Conservation (phyloP, 2,797 vertebrate genomes). For the Petrocephalus sullivani region DNA sequence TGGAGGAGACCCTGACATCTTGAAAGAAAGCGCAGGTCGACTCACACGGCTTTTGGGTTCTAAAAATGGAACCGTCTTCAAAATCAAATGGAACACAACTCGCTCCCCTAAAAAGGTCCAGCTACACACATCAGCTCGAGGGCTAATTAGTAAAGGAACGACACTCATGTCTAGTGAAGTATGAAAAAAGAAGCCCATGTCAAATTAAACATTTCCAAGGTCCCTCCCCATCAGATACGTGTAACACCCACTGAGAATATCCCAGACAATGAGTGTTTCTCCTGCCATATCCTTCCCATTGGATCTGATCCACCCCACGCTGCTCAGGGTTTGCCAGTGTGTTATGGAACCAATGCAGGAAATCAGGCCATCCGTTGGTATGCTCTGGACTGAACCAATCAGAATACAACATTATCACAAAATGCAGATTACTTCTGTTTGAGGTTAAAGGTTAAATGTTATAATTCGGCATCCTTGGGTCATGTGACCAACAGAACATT, state of each 20-base stretch:
- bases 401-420: background rate
- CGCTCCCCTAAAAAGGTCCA: background rate
- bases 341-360: background rate
- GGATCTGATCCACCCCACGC: background rate
- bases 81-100: background rate
- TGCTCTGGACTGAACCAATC: background rate
- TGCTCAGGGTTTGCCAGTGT: background rate
- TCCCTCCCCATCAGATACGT: background rate
- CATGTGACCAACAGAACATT: background rate
- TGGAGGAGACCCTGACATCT: background rate
- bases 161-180: constrained; percentile 9
- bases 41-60: background rate
- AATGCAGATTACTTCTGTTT: background rate
- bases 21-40: background rate
- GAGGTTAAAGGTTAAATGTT: background rate
- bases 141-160: constrained; percentile 9
- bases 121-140: background rate
- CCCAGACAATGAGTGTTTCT: background rate
- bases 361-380: background rate
- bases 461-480: background rate
- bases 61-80: background rate
- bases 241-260: constrained; percentile 2
- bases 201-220: constrained; percentile 9
- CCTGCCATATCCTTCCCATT: background rate
- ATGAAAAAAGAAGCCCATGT: background rate